Evolutionary conservation across 2,888 invertebrate species (phyloP).

Genomic region (Hylaea fasciaria): DNA sequence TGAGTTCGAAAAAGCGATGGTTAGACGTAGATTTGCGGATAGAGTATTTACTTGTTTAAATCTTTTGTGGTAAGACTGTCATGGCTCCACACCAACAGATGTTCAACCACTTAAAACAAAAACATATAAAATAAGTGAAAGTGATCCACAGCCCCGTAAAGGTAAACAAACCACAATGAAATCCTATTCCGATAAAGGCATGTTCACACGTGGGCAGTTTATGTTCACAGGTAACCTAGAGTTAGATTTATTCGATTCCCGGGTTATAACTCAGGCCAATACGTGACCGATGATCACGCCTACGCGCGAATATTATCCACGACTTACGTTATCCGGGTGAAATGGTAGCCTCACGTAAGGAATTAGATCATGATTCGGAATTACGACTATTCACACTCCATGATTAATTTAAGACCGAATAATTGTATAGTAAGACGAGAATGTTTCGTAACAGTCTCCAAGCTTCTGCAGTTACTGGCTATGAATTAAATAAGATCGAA

Average conservation of each 20-base stretch:
- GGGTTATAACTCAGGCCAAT: slow-evolving; percentile 77
- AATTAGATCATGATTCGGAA: slow-evolving; percentile 16
- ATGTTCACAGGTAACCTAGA: slow-evolving; percentile 53
- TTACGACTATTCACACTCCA: neutral
- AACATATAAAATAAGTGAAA: slow-evolving; percentile 27
- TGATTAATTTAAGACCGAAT: neutral
- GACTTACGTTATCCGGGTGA: slow-evolving; percentile 61
- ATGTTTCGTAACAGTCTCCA: neutral
- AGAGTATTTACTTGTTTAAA: too few relatives aligned
- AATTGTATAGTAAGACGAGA: neutral
- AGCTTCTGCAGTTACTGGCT: neutral
- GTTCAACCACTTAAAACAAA: slow-evolving; percentile 24
- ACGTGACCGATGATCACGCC: slow-evolving; percentile 83
- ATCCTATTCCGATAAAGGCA: slow-evolving; percentile 24
- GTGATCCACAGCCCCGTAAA: slow-evolving; percentile 21
- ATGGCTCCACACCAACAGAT: neutral
- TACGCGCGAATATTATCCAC: slow-evolving; percentile 61
- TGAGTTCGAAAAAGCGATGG: too few relatives aligned
- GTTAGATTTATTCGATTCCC: slow-evolving; percentile 75
- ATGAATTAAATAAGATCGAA: too few relatives aligned
- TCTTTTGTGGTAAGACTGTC: too few relatives aligned
- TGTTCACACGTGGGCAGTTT: slow-evolving; percentile 62
- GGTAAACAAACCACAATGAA: slow-evolving; percentile 38
- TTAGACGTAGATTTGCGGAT: too few relatives aligned
- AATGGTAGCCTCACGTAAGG: slow-evolving; percentile 64